Evolutionary conservation across 2,888 invertebrate genomes (phyloP).

Genomic region (Clusia tigrina): DNA sequence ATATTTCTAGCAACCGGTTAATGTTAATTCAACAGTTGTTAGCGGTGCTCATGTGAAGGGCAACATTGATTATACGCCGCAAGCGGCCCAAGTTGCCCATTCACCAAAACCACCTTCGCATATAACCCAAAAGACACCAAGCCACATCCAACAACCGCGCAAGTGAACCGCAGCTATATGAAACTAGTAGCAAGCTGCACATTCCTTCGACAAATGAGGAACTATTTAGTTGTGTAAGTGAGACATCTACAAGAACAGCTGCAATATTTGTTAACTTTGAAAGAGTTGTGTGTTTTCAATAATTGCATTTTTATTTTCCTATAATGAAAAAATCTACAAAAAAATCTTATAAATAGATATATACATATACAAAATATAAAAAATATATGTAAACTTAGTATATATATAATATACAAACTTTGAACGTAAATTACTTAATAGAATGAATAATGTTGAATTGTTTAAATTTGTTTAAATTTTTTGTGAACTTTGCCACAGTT

Average conservation of each 20-base stretch:
- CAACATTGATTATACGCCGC: slow-evolving; percentile 87
- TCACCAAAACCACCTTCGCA: slow-evolving; percentile 78
- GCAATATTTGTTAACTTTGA: slow-evolving; percentile 24
- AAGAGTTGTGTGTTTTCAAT: not conserved
- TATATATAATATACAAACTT: no score
- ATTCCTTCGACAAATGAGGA: not conserved
- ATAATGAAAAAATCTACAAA: no score
- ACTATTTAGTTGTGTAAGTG: no score
- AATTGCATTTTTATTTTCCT: no score
- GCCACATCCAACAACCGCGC: slow-evolving; percentile 86
- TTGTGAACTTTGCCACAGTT: no score
- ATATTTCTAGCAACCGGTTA: slow-evolving; percentile 58
- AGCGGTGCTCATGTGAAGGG: slow-evolving; percentile 83
- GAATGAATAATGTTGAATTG: no score
- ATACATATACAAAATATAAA: no score
- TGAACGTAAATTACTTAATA: no score
- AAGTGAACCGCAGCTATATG: slow-evolving; percentile 67
- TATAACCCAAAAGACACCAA: slow-evolving; percentile 71
- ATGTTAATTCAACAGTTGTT: slow-evolving; percentile 77
- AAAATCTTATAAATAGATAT: no score
- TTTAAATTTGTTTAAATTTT: no score
- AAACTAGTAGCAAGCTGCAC: not conserved
- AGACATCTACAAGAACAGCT: not conserved
- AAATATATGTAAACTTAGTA: no score
- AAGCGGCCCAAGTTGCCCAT: slow-evolving; percentile 87